A percentile compares a stretch with the other conserved stretches of the same genome.
Evolutionary conservation across 2,888 invertebrate genomes (phyloP).

Genomic region (Euplagia quadripunctaria): DNA sequence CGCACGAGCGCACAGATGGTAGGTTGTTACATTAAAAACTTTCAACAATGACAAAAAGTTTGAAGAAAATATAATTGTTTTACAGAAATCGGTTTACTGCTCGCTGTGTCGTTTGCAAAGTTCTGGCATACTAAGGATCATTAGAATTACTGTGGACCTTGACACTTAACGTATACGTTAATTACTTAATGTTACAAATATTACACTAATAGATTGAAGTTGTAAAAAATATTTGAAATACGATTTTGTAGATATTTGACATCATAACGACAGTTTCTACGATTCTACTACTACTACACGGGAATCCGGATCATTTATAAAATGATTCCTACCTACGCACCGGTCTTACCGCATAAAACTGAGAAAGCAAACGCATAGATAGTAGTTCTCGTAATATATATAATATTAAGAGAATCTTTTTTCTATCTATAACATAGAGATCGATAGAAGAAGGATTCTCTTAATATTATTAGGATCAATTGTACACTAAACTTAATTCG

Average conservation of each 20-base stretch:
- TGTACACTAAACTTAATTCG: too few relatives aligned
- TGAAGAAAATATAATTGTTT: constrained; percentile 20
- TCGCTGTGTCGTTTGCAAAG: constrained; percentile 24
- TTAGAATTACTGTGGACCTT: neutral
- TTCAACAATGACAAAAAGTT: constrained; percentile 39
- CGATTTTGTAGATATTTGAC: neutral
- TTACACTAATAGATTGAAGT: too few relatives aligned
- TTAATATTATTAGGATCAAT: too few relatives aligned
- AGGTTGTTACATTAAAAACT: constrained; percentile 20
- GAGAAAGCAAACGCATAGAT: too few relatives aligned
- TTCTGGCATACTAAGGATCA: constrained; percentile 3
- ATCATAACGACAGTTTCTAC: neutral
- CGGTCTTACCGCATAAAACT: neutral
- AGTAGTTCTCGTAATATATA: too few relatives aligned
- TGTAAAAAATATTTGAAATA: neutral
- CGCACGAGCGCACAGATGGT: constrained; percentile 24
- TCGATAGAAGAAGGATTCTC: neutral
- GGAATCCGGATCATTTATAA: neutral
- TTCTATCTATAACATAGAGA: too few relatives aligned
- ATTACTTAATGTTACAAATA: too few relatives aligned
- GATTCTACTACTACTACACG: neutral
- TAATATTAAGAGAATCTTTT: neutral
- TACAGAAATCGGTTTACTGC: constrained; percentile 15
- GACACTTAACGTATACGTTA: neutral
- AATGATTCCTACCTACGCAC: neutral